Evolutionary conservation across 2,797 vertebrate genomes (phyloP), one percentile per base, ranked within the genome.

Genomic region (Sciaenops ocellatus): DNA sequence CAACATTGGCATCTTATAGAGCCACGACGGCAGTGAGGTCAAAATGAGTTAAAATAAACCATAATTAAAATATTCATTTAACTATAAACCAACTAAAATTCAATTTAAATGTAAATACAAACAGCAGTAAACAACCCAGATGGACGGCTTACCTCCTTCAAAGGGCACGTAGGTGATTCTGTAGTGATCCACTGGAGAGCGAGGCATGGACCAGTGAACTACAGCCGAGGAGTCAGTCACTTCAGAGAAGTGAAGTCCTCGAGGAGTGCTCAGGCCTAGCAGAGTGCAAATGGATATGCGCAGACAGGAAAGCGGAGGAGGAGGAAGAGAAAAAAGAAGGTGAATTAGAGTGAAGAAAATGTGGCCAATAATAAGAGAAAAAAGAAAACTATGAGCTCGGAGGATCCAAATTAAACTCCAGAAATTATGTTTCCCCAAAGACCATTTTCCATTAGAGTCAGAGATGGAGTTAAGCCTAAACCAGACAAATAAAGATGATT

Each of bases 201-300:
- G 91, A 5, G 96, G 96, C 0, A 89, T 85, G 9, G 90, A 94
- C 97, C 97, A 99, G 90, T 94, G 96, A 83, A 97, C 96, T 0
- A 95, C 78, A 8, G 97, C 96, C 0, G 97, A 93, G 0, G 95
- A 96, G 78, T 97, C 96, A 0, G 96, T 98, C 91, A 98, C 94
- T 17, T 98, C 96, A 2, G 97, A 95, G 93, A 99, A 99, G 12
- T 78, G 83, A 38, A 99, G 93, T 62, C 95, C 96, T 82, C 90
- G 95, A 0, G 97, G 98, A 81, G 96, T 93, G 46, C 96, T 96
- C 78, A 99, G 92, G 52, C 92, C 98, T 99, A 76, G 28, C 16
- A 65, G 18, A 52, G 60, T 11, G 54, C 4, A 77, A 42, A 52
- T 2, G 8, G 15, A 76, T 47, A 69, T 26, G 57, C 9, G 30